phyloP scores from a whole-genome alignment of 2,888 invertebrate species.

The Cerastoderma edule region DNA sequence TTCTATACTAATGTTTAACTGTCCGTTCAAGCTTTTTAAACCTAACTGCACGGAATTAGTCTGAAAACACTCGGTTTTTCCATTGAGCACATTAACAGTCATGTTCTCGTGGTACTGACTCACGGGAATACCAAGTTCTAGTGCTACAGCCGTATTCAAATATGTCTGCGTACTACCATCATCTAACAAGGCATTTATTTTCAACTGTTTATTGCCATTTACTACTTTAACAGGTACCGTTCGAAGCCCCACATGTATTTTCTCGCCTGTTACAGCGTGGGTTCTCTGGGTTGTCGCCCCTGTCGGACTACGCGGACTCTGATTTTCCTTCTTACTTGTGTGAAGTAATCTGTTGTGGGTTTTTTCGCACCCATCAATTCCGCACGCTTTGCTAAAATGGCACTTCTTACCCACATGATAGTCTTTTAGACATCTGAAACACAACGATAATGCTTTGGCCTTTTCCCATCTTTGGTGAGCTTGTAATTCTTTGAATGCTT shows the following conservation, averaged over 20 bases:
- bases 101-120: too few relatives aligned
- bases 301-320: too few relatives aligned
- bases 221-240: constrained; percentile 46
- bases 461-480: constrained; percentile 16
- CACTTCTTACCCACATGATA: constrained; percentile 30
- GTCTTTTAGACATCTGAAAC: constrained; percentile 32
- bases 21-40: constrained; percentile 22
- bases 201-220: constrained; percentile 20
- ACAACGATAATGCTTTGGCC: constrained; percentile 11
- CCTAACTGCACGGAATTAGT: constrained; percentile 25
- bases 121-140: too few relatives aligned
- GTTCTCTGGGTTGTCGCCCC: too few relatives aligned
- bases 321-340: neutral
- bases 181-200: constrained; percentile 51
- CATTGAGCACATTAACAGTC: constrained; percentile 41
- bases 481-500: constrained; percentile 7
- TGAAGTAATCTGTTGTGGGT: constrained; percentile 31
- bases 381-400: constrained; percentile 13
- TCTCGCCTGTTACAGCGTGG: too few relatives aligned
- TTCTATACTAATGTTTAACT: neutral
- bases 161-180: constrained; percentile 51
- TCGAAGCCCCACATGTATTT: constrained; percentile 28
- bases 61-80: constrained; percentile 35
- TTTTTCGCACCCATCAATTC: constrained; percentile 23
- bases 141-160: constrained; percentile 41